phyloP scores from a whole-genome alignment of 2,888 invertebrate genomes.

The Eilema griseolum region DNA sequence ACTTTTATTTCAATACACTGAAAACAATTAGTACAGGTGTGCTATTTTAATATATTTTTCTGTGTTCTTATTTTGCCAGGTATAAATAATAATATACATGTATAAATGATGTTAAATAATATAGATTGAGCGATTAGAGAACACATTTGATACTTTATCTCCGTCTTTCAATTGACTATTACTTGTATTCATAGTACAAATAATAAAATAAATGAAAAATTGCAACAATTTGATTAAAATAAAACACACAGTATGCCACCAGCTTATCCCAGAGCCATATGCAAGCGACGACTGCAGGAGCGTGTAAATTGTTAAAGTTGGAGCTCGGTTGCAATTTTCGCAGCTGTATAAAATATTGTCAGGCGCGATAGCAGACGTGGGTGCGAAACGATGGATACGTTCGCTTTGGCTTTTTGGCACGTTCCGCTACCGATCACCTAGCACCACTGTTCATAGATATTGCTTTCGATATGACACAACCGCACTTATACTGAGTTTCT shows the following conservation, averaged over 20 bases:
- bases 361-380: slow-evolving; percentile 63
- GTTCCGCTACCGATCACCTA: slow-evolving; percentile 49
- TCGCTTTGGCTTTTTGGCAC: slow-evolving; percentile 74
- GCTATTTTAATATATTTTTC: too few species aligned
- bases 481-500: background rate
- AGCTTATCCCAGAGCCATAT: slow-evolving; percentile 60
- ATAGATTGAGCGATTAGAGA: too few species aligned
- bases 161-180: background rate
- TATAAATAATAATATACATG: too few species aligned
- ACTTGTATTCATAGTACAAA: background rate
- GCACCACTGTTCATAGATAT: slow-evolving; percentile 33
- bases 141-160: background rate
- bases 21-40: too few species aligned
- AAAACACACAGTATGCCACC: slow-evolving; percentile 40
- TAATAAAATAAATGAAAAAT: background rate
- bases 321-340: slow-evolving; percentile 79
- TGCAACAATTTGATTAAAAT: background rate
- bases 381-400: slow-evolving; percentile 63
- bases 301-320: slow-evolving; percentile 82
- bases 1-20: too few species aligned
- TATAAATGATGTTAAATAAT: too few species aligned
- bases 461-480: slow-evolving; percentile 28
- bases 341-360: slow-evolving; percentile 81
- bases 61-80: too few species aligned
- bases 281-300: slow-evolving; percentile 62